Evolutionary conservation across 2,888 invertebrate species (phyloP).

Genomic region (Metallyticus violacea): DNA sequence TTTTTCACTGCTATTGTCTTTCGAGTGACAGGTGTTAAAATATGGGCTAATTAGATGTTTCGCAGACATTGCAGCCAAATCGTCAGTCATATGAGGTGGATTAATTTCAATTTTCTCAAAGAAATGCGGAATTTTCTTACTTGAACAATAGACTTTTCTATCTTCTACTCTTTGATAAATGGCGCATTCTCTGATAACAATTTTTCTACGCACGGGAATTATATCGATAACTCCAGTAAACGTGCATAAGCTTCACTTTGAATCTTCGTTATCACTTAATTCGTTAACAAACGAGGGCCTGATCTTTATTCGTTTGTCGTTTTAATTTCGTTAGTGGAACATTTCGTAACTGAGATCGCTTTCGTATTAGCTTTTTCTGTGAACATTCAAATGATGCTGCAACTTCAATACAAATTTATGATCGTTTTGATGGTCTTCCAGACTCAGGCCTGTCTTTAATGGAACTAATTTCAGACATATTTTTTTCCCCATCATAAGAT

Average conservation of each 20-base stretch:
- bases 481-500: neutral
- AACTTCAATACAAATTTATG: neutral
- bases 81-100: neutral
- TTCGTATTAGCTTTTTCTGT: neutral
- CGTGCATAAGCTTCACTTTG: neutral
- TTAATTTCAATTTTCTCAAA: neutral
- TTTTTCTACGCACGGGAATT: neutral
- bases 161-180: neutral
- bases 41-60: too few species aligned
- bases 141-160: neutral
- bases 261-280: conserved; percentile 2
- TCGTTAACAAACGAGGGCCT: neutral
- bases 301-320: neutral
- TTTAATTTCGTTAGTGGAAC: neutral
- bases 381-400: neutral
- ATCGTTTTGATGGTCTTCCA: neutral
- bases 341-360: neutral
- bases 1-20: too few species aligned
- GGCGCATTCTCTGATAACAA: neutral
- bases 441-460: neutral
- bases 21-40: too few species aligned
- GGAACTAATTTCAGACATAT: too few species aligned
- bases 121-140: neutral
- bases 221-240: neutral
- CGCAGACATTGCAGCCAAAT: too few species aligned